Conservation (phyloP, 2,888 invertebrate genomes). For the Hyalella azteca region DNA sequence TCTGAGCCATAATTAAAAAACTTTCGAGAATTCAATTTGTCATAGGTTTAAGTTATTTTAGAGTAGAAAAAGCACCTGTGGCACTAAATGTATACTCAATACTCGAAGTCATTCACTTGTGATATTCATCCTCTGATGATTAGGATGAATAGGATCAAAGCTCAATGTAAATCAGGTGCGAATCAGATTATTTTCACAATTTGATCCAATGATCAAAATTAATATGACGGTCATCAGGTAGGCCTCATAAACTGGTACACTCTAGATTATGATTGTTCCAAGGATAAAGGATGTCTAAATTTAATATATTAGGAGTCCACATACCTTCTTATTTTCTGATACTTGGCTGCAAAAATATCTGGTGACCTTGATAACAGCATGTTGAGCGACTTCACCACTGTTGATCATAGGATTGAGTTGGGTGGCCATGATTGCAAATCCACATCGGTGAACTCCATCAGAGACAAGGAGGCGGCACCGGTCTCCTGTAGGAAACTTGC, state of each 20-base stretch:
- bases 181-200: background rate
- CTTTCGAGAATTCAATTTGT: background rate
- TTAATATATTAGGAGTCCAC: too few species aligned
- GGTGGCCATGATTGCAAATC: slow-evolving; percentile 90
- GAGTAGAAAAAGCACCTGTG: background rate
- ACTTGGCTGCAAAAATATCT: slow-evolving; percentile 82
- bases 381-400: slow-evolving; percentile 68
- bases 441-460: slow-evolving; percentile 82
- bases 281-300: too few species aligned
- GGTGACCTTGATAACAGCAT: slow-evolving; percentile 78
- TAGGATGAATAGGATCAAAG: background rate
- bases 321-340: slow-evolving; percentile 61
- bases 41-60: background rate
- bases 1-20: background rate
- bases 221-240: background rate
- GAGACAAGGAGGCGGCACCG: slow-evolving; percentile 72
- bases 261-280: background rate
- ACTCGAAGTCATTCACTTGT: background rate
- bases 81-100: background rate
- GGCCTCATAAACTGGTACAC: background rate
- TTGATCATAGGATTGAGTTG: slow-evolving; percentile 68
- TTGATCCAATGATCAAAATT: background rate
- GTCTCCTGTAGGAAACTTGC: slow-evolving; percentile 50
- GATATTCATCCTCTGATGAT: background rate
- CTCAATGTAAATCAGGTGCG: background rate